phyloP scores from a whole-genome alignment of 1,140 invertebrate genomes.

The Diorhabda carinulata region DNA sequence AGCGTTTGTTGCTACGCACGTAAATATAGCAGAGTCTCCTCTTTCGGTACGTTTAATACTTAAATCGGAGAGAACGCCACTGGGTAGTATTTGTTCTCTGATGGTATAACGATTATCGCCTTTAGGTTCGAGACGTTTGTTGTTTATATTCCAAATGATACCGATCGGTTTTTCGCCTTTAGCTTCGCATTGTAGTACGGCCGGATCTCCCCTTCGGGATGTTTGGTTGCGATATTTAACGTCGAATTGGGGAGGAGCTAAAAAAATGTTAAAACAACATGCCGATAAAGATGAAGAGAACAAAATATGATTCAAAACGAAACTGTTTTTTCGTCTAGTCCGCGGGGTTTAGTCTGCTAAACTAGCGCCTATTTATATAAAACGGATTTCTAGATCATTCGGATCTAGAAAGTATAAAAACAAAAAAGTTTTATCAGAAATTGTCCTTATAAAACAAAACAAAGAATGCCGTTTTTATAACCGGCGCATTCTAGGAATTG shows the following conservation, averaged over 20 bases:
- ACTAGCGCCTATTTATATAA: no score
- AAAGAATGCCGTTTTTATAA: background rate
- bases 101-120: constrained; percentile 81
- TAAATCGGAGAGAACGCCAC: constrained; percentile 82
- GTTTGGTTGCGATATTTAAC: constrained; percentile 89
- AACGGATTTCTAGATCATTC: no score
- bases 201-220: constrained; percentile 82
- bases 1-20: constrained; percentile 90
- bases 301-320: no score
- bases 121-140: constrained; percentile 83
- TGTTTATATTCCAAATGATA: constrained; percentile 94
- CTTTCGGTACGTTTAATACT: constrained; percentile 86
- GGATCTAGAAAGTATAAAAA: no score
- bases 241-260: constrained; percentile 90
- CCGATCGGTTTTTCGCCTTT: constrained; percentile 94
- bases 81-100: constrained; percentile 80
- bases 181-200: constrained; percentile 91
- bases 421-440: no score
- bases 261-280: constrained; percentile 31
- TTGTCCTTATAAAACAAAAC: background rate
- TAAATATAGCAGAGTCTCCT: constrained; percentile 88
- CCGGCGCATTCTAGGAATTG: no score
- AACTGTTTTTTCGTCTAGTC: no score
- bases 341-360: no score
- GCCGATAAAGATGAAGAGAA: no score